A percentile compares a stretch with the other conserved stretches of the same genome.
These are phyloP conservation scores for Agrilus cyanescens DNA, from an alignment of 2,888 invertebrate genomes.

Conservation along the genomic window DNA sequence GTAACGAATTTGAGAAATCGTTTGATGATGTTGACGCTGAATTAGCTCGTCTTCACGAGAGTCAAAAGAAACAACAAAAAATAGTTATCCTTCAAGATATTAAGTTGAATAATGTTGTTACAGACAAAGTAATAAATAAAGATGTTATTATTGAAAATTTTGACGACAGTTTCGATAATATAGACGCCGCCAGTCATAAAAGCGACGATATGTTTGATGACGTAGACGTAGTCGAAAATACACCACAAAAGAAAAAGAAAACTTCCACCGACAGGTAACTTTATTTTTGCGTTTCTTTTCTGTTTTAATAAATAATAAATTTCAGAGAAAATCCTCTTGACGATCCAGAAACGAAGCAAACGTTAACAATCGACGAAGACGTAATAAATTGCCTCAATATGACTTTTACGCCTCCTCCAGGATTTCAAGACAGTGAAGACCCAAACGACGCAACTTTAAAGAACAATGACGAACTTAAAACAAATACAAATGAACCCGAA, in stretches of 20 bases:
- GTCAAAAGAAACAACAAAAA: conserved; percentile 9
- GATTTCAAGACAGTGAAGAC: conserved; percentile 17
- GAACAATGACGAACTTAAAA: neutral
- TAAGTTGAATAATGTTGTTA: neutral
- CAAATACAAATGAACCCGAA: neutral
- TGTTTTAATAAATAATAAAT: conserved; percentile 5
- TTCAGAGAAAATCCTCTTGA: neutral
- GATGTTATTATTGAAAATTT: conserved; percentile 2
- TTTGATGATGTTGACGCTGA: conserved; percentile 6
- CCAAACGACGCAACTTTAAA: neutral
- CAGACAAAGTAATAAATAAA: neutral
- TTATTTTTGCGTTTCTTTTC: conserved; percentile 5
- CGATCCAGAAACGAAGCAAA: conserved; percentile 1
- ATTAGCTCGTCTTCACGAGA: conserved; percentile 1
- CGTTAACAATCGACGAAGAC: conserved; percentile 5
- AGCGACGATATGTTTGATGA: conserved; percentile 17
- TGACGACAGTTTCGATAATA: neutral
- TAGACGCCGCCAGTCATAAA: conserved; percentile 4
- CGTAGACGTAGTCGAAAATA: conserved; percentile 25
- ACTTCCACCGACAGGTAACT: neutral
- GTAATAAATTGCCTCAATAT: conserved; percentile 8
- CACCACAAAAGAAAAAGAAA: conserved; percentile 19
- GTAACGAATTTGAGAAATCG: conserved; percentile 5
- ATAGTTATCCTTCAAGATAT: conserved; percentile 4
- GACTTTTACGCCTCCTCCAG: conserved; percentile 18